These are phyloP conservation scores for Oryzias sinensis DNA, from an alignment of 2,797 vertebrate genomes.

Conservation along the genomic window DNA sequence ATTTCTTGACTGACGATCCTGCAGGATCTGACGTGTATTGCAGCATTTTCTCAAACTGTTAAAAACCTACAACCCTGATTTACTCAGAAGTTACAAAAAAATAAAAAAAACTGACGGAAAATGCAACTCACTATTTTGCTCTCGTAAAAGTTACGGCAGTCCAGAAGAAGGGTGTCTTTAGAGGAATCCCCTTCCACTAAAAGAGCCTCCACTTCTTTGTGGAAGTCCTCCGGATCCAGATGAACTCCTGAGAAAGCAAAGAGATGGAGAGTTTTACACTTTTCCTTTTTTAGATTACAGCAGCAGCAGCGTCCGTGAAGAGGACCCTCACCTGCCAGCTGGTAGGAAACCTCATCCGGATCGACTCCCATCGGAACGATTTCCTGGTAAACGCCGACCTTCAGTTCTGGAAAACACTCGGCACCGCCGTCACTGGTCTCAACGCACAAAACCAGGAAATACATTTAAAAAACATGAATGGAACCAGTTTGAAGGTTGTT, in stretches of 20 bases:
- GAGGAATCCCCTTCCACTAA: slow-evolving; percentile 71
- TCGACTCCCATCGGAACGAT: slow-evolving; percentile 96
- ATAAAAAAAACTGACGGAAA: background rate
- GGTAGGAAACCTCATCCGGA: slow-evolving; percentile 85
- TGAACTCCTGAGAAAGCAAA: slow-evolving; percentile 78
- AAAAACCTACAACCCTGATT: too few species aligned
- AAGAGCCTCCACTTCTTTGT: slow-evolving; percentile 86
- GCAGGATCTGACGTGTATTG: too few species aligned
- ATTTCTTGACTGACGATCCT: too few species aligned
- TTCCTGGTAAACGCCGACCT: slow-evolving; percentile 89
- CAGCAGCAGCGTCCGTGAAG: background rate
- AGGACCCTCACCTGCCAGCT: slow-evolving; percentile 79
- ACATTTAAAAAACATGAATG: background rate
- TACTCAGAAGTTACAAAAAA: too few species aligned
- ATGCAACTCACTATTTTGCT: slow-evolving; percentile 90
- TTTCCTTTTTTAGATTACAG: too few species aligned
- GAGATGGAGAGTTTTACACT: background rate
- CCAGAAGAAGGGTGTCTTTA: slow-evolving; percentile 86
- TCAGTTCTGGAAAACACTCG: slow-evolving; percentile 88
- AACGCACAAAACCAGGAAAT: slow-evolving; percentile 10
- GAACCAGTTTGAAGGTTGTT: too few species aligned
- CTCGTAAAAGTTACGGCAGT: slow-evolving; percentile 98
- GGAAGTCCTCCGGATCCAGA: slow-evolving; percentile 91
- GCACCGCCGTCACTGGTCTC: slow-evolving; percentile 89
- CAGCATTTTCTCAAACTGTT: too few species aligned